Conservation (phyloP, 2,888 invertebrate species). For the Laspeyria flexula region DNA sequence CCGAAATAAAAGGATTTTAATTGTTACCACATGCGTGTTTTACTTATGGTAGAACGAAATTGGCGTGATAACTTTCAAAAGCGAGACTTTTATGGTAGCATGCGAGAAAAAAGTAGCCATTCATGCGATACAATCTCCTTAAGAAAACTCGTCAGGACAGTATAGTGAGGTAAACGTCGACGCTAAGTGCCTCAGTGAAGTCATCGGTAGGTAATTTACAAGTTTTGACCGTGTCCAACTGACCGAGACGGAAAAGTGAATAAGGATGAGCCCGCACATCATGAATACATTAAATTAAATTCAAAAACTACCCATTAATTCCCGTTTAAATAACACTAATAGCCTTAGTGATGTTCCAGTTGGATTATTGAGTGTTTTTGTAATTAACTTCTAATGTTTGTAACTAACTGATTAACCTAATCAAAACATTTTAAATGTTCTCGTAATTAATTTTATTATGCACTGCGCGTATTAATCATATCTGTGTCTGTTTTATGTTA, state of each 20-base stretch:
- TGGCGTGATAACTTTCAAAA: constrained; percentile 56
- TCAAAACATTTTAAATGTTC: constrained; percentile 57
- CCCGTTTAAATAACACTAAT: constrained; percentile 59
- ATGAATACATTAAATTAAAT: constrained; percentile 60
- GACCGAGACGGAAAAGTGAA: constrained; percentile 58
- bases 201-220: constrained; percentile 46
- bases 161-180: constrained; percentile 51
- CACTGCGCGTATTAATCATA: constrained; percentile 47
- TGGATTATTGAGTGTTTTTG: constrained; percentile 59
- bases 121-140: constrained; percentile 54
- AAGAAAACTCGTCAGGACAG: constrained; percentile 45
- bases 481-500: constrained; percentile 42
- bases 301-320: constrained; percentile 53
- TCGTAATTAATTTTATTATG: constrained; percentile 59
- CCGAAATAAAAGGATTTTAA: constrained; percentile 55
- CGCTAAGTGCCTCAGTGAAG: constrained; percentile 48
- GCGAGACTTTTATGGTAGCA: constrained; percentile 60
- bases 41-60: constrained; percentile 39
- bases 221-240: constrained; percentile 34
- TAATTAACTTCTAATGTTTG: constrained; percentile 70
- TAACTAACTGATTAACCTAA: constrained; percentile 53
- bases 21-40: constrained; percentile 47
- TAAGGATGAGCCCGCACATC: constrained; percentile 56
- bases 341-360: constrained; percentile 52
- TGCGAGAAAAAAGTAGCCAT: constrained; percentile 51